Conservation (phyloP, 1,140 invertebrate species). For the Drosophila watanabei region DNA sequence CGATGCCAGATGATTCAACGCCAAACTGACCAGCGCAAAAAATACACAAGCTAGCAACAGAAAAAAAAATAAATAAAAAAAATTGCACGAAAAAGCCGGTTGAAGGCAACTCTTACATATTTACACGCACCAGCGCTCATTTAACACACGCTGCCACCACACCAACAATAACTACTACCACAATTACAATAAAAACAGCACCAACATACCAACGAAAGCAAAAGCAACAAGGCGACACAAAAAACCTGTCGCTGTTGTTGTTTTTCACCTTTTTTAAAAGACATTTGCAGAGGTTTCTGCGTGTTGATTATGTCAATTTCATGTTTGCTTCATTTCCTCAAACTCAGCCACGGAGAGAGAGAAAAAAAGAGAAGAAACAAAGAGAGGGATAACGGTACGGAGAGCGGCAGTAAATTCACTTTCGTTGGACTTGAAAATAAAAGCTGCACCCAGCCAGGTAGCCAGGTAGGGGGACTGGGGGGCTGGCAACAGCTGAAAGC, state of each 20-base stretch:
- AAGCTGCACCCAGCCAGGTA: conserved; percentile 52
- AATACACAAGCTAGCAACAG: conserved; percentile 33
- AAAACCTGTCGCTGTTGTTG: conserved; percentile 73
- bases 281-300: conserved; percentile 67
- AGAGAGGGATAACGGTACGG: conserved; percentile 12
- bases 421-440: conserved; percentile 80
- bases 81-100: conserved; percentile 78
- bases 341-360: conserved; percentile 25
- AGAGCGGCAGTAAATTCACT: conserved; percentile 71
- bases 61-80: conserved; percentile 54
- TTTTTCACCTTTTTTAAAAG: conserved; percentile 46
- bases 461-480: conserved; percentile 14
- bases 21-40: conserved; percentile 75
- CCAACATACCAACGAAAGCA: conserved; percentile 47
- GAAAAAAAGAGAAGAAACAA: neutral
- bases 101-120: conserved; percentile 84
- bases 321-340: conserved; percentile 83
- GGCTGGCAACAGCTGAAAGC: neutral
- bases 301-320: conserved; percentile 81
- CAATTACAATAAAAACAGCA: conserved; percentile 27
- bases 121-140: conserved; percentile 83
- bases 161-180: conserved; percentile 34
- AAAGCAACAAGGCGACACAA: conserved; percentile 70
- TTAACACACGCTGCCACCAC: conserved; percentile 65
- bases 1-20: conserved; percentile 50